These are phyloP conservation scores for Anastrepha ludens DNA, from an alignment of 1,140 invertebrate species.

Conservation along the genomic window DNA sequence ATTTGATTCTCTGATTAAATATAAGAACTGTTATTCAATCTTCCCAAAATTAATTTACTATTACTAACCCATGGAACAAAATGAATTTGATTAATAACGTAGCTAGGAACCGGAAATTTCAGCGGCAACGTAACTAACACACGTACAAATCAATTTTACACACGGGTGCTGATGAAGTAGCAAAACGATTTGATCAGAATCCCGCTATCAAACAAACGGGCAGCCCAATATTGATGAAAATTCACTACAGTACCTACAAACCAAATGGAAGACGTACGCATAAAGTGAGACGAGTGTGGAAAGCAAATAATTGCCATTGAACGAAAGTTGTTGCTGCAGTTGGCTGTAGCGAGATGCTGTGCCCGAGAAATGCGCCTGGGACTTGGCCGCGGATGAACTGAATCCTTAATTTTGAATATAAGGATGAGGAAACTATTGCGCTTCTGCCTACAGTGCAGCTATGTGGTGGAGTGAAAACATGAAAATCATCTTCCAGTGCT, in stretches of 20 bases:
- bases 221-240: no score
- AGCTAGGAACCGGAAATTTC: not conserved
- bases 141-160: not conserved
- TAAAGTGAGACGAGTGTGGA: not conserved
- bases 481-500: slow-evolving; percentile 70
- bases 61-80: not conserved
- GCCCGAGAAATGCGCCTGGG: no score
- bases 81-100: not conserved
- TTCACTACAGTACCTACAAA: not conserved
- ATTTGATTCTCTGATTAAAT: no score
- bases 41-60: no score
- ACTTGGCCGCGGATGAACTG: no score
- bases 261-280: not conserved
- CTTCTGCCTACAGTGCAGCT: not conserved
- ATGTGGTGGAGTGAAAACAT: slow-evolving; percentile 63
- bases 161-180: not conserved
- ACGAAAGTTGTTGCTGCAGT: not conserved
- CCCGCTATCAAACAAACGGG: not conserved
- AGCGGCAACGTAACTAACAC: not conserved
- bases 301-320: not conserved
- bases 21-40: no score
- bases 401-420: not conserved
- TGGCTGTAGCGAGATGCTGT: no score
- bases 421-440: not conserved
- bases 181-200: not conserved